Evolutionary conservation across 2,888 invertebrate species (phyloP).

Genomic region (Galerucella nymphaeae): DNA sequence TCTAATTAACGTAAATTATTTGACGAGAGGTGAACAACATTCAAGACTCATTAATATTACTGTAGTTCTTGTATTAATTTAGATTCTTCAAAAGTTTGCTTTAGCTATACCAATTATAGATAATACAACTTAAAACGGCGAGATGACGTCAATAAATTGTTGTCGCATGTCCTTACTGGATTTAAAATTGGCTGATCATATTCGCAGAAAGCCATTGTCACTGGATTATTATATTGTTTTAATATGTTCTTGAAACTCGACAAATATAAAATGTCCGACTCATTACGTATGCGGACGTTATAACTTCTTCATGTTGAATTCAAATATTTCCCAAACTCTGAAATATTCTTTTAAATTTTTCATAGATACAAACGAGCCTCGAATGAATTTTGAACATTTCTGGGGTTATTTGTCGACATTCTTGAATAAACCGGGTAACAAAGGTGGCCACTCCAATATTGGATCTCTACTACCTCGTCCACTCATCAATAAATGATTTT

Average conservation of each 20-base stretch:
- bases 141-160: slow-evolving; percentile 42
- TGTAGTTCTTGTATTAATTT: slow-evolving; percentile 10
- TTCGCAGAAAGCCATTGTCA: slow-evolving; percentile 39
- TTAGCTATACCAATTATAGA: slow-evolving; percentile 29
- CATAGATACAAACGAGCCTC: no score
- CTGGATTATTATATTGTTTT: slow-evolving; percentile 35
- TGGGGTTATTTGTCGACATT: no score
- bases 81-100: slow-evolving; percentile 2
- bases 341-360: no score
- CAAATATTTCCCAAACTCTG: no score
- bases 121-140: slow-evolving; percentile 32
- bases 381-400: no score
- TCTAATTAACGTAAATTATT: slow-evolving; percentile 1
- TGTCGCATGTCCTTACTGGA: slow-evolving; percentile 42
- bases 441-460: no score
- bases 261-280: no score
- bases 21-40: slow-evolving; percentile 15
- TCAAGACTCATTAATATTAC: not conserved
- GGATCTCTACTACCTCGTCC: no score
- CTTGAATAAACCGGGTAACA: no score
- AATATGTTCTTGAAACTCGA: slow-evolving; percentile 28
- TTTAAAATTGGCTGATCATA: slow-evolving; percentile 38
- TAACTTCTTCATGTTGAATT: no score
- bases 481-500: no score
- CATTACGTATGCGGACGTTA: no score